Evolutionary conservation across 2,797 vertebrate genomes (phyloP).

Genomic region (Gila robusta): DNA sequence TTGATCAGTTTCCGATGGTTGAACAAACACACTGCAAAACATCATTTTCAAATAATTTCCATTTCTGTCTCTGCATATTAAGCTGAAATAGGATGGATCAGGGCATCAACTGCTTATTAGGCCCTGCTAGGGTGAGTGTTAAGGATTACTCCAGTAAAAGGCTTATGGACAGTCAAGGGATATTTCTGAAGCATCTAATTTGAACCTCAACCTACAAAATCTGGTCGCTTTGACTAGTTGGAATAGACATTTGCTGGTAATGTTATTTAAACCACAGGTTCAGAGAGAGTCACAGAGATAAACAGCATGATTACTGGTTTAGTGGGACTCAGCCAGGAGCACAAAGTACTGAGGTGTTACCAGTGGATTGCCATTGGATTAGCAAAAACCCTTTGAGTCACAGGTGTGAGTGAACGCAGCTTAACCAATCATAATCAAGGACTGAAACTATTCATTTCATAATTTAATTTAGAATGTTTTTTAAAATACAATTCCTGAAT

Average conservation of each 20-base stretch:
- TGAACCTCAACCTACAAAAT: slow-evolving; percentile 75
- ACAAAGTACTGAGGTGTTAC: neutral
- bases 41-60: slow-evolving; percentile 27
- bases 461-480: neutral
- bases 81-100: slow-evolving; percentile 52
- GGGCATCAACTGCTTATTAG: slow-evolving; percentile 75
- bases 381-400: neutral
- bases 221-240: slow-evolving; percentile 51
- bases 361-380: neutral
- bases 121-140: slow-evolving; percentile 70
- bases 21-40: neutral
- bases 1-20: neutral
- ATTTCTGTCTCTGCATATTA: slow-evolving; percentile 42
- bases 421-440: neutral
- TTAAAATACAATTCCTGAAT: neutral
- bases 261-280: slow-evolving; percentile 42
- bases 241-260: slow-evolving; percentile 4
- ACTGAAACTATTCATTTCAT: neutral
- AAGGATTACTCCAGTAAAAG: slow-evolving; percentile 80
- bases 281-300: slow-evolving; percentile 31
- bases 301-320: slow-evolving; percentile 17
- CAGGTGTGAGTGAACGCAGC: neutral
- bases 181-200: slow-evolving; percentile 79
- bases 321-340: neutral
- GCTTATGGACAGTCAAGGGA: slow-evolving; percentile 81